Conservation (phyloP, 1,140 invertebrate genomes). For the Drosophila repleta region DNA sequence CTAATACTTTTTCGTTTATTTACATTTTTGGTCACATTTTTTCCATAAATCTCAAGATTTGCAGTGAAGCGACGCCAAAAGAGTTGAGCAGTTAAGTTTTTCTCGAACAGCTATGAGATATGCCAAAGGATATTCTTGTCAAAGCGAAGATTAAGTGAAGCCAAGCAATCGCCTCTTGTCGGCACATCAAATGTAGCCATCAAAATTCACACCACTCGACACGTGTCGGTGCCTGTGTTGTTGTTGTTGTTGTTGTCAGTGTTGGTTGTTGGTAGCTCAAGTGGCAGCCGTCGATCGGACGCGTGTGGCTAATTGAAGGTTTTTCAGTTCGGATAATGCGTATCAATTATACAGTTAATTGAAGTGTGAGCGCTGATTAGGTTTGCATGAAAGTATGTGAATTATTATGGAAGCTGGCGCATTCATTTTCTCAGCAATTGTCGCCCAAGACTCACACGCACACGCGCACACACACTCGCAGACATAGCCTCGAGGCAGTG, state of each 20-base stretch:
- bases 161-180: constrained; percentile 1
- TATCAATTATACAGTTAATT: constrained; percentile 75
- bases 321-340: constrained; percentile 55
- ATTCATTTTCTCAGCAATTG: constrained; percentile 15
- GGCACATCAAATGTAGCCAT: constrained; percentile 1
- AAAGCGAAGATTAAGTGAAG: neutral
- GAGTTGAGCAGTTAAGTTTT: neutral
- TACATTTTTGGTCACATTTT: constrained; percentile 6
- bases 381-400: constrained; percentile 18
- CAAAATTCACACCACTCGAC: constrained; percentile 58
- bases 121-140: neutral
- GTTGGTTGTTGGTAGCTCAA: constrained; percentile 43
- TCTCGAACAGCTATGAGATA: neutral
- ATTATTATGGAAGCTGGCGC: constrained; percentile 27
- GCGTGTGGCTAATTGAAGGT: constrained; percentile 61
- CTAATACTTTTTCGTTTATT: too few relatives aligned
- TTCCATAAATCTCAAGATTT: neutral
- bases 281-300: constrained; percentile 41
- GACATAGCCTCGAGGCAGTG: constrained; percentile 30
- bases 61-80: neutral
- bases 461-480: neutral
- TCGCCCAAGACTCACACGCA: constrained; percentile 4
- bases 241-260: constrained; percentile 8
- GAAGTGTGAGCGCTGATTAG: constrained; percentile 35
- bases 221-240: constrained; percentile 50